Conservation (phyloP, 2,797 vertebrate species). For the Myoxocephalus aenaeus region DNA sequence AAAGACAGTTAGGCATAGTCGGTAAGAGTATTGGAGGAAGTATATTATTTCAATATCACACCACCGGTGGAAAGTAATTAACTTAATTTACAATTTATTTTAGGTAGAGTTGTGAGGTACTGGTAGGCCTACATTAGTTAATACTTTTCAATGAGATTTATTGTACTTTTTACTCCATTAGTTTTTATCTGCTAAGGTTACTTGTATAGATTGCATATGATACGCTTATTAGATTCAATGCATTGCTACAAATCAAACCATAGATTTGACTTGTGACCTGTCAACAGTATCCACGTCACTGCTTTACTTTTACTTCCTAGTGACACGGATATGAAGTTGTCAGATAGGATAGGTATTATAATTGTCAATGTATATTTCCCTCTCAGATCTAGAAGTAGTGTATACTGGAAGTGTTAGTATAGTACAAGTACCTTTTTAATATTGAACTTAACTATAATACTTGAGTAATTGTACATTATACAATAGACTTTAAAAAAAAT, state of each 20-base stretch:
- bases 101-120: not conserved
- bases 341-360: not conserved
- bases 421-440: not conserved
- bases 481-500: not conserved
- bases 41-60: not conserved
- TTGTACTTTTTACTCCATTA: not conserved
- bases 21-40: not conserved
- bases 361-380: not conserved
- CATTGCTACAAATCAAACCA: not conserved
- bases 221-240: not conserved
- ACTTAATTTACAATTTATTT: not conserved
- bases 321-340: not conserved
- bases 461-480: not conserved
- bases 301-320: not conserved
- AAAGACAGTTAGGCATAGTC: not conserved
- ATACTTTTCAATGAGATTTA: not conserved
- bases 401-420: not conserved
- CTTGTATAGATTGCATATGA: not conserved
- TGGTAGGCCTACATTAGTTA: not conserved
- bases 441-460: not conserved
- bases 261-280: too few species aligned
- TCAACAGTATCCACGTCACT: not conserved
- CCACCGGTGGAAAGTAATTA: not conserved
- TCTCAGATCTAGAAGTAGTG: not conserved
- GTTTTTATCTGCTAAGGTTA: not conserved